Evolutionary conservation across 2,888 invertebrate species (phyloP).

Genomic region (Himalopsyche japonica): DNA sequence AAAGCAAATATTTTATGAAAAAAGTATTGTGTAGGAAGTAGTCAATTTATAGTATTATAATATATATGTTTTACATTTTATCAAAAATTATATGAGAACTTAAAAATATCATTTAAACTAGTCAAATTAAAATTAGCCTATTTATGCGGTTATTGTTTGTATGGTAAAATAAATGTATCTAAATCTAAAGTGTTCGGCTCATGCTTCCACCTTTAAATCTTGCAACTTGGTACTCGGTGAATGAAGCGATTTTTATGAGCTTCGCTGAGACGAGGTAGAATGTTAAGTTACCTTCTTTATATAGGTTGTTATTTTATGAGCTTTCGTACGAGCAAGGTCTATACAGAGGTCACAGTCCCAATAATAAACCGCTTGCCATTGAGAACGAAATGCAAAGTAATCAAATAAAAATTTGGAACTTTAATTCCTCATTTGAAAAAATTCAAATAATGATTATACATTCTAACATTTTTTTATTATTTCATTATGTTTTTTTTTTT

Average conservation of each 20-base stretch:
- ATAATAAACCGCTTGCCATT: background rate
- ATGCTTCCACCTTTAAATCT: background rate
- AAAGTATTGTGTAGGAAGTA: no score
- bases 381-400: background rate
- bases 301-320: background rate
- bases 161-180: no score
- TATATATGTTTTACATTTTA: no score
- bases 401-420: background rate
- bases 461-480: no score
- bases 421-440: background rate
- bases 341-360: background rate
- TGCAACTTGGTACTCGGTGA: background rate
- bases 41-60: no score
- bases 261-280: background rate
- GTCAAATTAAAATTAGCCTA: no score
- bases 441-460: no score
- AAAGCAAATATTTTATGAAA: no score
- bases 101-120: no score
- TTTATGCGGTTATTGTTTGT: no score
- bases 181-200: background rate
- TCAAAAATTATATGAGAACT: no score
- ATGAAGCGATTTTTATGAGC: background rate
- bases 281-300: background rate
- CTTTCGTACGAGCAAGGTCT: background rate
- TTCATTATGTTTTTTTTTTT: no score